Evolutionary conservation across 2,113 vertebrate species (phyloP), one percentile per base, ranked within the genome.

Genomic region (Damaliscus lunatus): DNA sequence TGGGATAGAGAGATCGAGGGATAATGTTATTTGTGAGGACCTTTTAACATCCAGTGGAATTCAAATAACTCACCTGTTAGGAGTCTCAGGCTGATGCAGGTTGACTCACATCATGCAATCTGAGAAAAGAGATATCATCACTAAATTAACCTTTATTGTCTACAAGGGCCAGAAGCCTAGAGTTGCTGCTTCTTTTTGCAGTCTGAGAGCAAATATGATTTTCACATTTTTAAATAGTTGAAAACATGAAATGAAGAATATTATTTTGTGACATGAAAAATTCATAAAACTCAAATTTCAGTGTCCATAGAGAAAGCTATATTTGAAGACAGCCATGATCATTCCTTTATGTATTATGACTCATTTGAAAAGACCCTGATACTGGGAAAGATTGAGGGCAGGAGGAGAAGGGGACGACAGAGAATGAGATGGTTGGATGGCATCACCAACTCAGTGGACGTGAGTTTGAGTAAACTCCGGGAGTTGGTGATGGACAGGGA

Each of bases 41-140:
- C 12, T 95, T 97, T 97, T 97, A 90, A 36, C 59, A 29, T 91
- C 95, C 29, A 59, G 1, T 80, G 16, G 5, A 94, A 95, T 77
- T 90, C 84, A 92, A 50, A 8, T 46, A 85, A 91, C 53, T 57
- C 25, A n/a, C 36, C 74, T 93, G 57, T 71, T 78, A 97, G 31
- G n/a, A 48, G 2, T 2, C 53, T 4, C 3, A 15, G 43, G 89
- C 12, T 94, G 59, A 92, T 27, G 60, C 81, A 88, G 5, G 0
- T 87, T 64, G 6, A 1, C 10, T 98, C 16, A 92, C 89, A 91
- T 97, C 16, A 88, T 57, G 43, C 71, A 89, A 0, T 1, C 1
- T 91, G 21, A 43, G 2, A 7, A 96, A 81, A 95, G 43, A 87
- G 59, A 27, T 2, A 55, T 92, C 43, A 82, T 48, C 10, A 40